Conservation (phyloP, 2,888 invertebrate species). For the Chrysina gloriosa region DNA sequence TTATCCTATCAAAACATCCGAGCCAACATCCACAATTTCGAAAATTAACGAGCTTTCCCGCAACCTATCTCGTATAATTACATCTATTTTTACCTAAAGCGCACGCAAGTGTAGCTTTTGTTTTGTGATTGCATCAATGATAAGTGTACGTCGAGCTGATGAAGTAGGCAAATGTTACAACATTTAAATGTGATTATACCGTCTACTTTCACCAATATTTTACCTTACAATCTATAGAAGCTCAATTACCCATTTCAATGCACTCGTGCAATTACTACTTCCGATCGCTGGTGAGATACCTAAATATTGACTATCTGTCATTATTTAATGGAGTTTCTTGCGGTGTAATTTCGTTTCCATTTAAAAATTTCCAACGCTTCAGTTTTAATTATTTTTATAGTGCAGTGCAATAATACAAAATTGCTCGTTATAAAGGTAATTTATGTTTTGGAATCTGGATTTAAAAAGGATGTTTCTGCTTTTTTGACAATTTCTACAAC, state of each 20-base stretch:
- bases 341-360: neutral
- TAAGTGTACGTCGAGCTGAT: neutral
- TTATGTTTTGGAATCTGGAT: too few species aligned
- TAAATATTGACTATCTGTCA: constrained; percentile 2
- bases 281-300: constrained; percentile 6
- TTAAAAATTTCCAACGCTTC: neutral
- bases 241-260: constrained; percentile 10
- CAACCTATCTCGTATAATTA: neutral
- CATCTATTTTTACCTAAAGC: neutral
- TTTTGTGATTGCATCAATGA: constrained; percentile 3
- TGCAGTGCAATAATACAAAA: too few species aligned
- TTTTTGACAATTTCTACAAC: too few species aligned
- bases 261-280: constrained; percentile 11
- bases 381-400: too few species aligned
- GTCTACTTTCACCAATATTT: constrained; percentile 26
- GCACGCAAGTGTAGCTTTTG: neutral
- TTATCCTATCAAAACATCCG: neutral
- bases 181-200: neutral
- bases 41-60: neutral
- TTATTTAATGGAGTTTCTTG: constrained; percentile 12
- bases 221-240: neutral
- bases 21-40: neutral
- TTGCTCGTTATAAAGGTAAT: too few species aligned
- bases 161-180: constrained; percentile 16
- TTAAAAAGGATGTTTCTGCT: too few species aligned